phyloP scores from a whole-genome alignment of 2,888 invertebrate species.

The Ormyrus thymus region DNA sequence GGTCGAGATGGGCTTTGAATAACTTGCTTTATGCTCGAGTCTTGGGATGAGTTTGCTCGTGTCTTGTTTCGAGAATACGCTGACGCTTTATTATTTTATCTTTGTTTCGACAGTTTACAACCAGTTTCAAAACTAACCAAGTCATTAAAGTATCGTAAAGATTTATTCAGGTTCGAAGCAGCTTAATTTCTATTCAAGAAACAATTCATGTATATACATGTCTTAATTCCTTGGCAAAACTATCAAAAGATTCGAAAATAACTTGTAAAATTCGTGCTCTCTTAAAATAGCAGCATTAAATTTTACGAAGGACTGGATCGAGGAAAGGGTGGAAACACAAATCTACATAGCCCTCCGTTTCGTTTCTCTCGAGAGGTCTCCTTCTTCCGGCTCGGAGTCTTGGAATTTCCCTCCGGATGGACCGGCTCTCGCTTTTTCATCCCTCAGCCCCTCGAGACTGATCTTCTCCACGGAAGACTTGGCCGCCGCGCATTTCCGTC shows the following conservation, averaged over 20 bases:
- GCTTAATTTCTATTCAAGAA: too few species aligned
- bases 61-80: too few species aligned
- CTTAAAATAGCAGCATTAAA: constrained; percentile 40
- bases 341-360: background rate
- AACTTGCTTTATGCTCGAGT: background rate
- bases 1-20: background rate
- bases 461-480: background rate
- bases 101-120: too few species aligned
- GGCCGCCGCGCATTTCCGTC: constrained; percentile 10
- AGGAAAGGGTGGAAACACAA: background rate
- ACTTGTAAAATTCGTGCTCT: too few species aligned
- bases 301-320: constrained; percentile 13
- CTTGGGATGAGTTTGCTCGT: too few species aligned
- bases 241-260: too few species aligned
- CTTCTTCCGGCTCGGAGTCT: constrained; percentile 1
- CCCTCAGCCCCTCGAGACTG: background rate
- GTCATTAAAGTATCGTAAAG: too few species aligned
- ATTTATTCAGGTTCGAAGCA: too few species aligned
- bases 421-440: background rate
- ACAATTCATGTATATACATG: too few species aligned
- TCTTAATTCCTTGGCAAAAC: too few species aligned
- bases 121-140: too few species aligned
- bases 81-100: too few species aligned
- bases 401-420: constrained; percentile 44
- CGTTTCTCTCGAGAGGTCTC: constrained; percentile 22